Evolutionary conservation across 30 jellyfish, hydroid and myxozoan species (phyloP), one percentile per base, ranked within the genome.

Genomic region (Chrysaora quinquecirrha): DNA sequence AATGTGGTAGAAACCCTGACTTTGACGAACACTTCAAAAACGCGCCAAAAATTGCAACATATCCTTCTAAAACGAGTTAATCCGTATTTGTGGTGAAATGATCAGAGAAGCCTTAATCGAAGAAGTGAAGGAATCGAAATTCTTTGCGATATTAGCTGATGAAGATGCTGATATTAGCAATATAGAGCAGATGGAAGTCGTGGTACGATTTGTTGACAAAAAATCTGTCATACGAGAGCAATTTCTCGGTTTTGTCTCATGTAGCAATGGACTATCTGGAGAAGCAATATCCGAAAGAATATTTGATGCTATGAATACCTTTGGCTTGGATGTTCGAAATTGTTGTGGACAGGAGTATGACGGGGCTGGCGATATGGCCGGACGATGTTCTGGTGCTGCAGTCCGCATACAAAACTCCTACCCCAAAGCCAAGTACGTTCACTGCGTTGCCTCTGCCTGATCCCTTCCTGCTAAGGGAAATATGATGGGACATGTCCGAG

Each of bases 311-410:
- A 50, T 46, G 3, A 48, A 69, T 27, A 34, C 58, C 9, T 67
- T 65, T 20, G 32, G 71, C 7, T 48, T 71, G 1, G 56, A 76
- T 30, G 30, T 72, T 24, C 30, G 31, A 12, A 23, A 73, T n/a
- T 84, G 95, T 68, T 28, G 89, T 9, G 95, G 89, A 24, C 89
- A 84, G 35, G 79, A 89, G 38, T 84, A 73, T 33, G 89, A 84
- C 64, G 89, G 89, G 34, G 89, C 89, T 0, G 95, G 95, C 1
- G 62, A 61, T 46, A 84, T 73, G 84, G 89, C 95, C 0, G 89
- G 84, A 0, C 73, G 46, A 43, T 63, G 27, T 61, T 46, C 89
- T 61, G 95, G 95, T 30, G 83, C 71, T 16, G 71, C 89, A 18
- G 27, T 64, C 1, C 25, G 85, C 12, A 73, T 84, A 34, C 73